These are phyloP conservation scores for Nymphalis c-album DNA, from an alignment of 2,888 invertebrate genomes.

Conservation along the genomic window DNA sequence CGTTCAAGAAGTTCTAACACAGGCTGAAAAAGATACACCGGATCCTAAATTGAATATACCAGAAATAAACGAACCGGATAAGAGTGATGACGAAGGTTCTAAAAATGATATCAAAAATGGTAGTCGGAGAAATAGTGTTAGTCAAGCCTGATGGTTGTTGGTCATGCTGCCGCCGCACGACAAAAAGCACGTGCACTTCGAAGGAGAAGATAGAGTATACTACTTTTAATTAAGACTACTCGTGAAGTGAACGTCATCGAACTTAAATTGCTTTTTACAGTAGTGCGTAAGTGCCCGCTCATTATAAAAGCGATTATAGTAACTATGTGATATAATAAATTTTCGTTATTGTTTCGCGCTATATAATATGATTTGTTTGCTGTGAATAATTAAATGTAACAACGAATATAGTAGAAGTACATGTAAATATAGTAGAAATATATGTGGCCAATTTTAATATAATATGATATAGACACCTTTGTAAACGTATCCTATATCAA, in stretches of 20 bases:
- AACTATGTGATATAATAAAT: slow-evolving; percentile 12
- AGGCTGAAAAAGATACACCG: slow-evolving; percentile 54
- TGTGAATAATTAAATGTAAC: slow-evolving; percentile 24
- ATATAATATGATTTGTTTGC: slow-evolving; percentile 22
- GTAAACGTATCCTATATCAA: slow-evolving; percentile 30
- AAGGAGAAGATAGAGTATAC: slow-evolving; percentile 68
- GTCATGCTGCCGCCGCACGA: slow-evolving; percentile 67
- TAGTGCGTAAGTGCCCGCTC: slow-evolving; percentile 28
- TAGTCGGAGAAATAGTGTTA: slow-evolving; percentile 43
- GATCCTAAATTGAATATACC: slow-evolving; percentile 57
- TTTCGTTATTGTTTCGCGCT: slow-evolving; percentile 14
- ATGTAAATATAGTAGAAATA: slow-evolving; percentile 21
- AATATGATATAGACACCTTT: slow-evolving; percentile 11
- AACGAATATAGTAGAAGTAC: slow-evolving; percentile 41
- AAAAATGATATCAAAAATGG: slow-evolving; percentile 42
- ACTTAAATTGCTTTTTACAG: slow-evolving; percentile 14
- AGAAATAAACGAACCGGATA: slow-evolving; percentile 66
- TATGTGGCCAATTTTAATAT: slow-evolving; percentile 31
- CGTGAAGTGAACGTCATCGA: slow-evolving; percentile 1
- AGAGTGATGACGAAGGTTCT: slow-evolving; percentile 43
- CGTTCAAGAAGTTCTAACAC: slow-evolving; percentile 72
- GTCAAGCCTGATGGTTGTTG: slow-evolving; percentile 71
- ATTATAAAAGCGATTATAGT: slow-evolving; percentile 3
- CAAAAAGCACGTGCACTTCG: slow-evolving; percentile 77
- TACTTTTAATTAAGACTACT: slow-evolving; percentile 55